Evolutionary conservation across 2,888 invertebrate genomes (phyloP), one percentile per base, ranked within the genome.

Genomic region (Carcina quercana): DNA sequence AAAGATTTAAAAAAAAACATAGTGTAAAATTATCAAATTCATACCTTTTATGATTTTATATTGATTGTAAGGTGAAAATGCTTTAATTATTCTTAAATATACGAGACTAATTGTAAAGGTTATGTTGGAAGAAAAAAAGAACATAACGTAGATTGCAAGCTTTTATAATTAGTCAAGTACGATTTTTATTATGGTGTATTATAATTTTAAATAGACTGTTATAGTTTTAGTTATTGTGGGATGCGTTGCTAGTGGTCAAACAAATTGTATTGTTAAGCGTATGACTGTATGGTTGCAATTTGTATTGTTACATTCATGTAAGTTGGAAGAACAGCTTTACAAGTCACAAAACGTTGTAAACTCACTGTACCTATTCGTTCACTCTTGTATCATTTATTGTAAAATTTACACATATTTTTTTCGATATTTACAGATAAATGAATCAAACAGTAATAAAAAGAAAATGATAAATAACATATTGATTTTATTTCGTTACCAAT

Each of bases 51-150:
- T 74, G 70, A 78, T 78, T 76, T 78, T 79, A 79, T 76, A 73
- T 79, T 70, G 76, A 82, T 59, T 73, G 53, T 82, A 79, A 80
- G 83, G 80, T 80, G 78, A 69, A 76, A 76, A 83, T 79, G 83
- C 83, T 83, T 83, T 83, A 83, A 83, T 82, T 83, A 82, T 80
- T n/a, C 76, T 74, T 75, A 73, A n/a, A n/a, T n/a, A n/a, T n/a
- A n/a, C n/a, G n/a, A n/a, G n/a, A n/a, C n/a, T n/a, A n/a, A n/a
- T n/a, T n/a, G n/a, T n/a, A n/a, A n/a, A n/a, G n/a, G n/a, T n/a
- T n/a, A n/a, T n/a, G n/a, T n/a, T n/a, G n/a, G n/a, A n/a, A n/a
- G n/a, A n/a, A n/a, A n/a, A n/a, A n/a, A n/a, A n/a, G n/a, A n/a
- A n/a, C n/a, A n/a, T n/a, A n/a, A n/a, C n/a, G n/a, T n/a, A n/a